Evolutionary conservation across 23 tunicate genomes (phyloP).

Genomic region (Ciona savignyi): DNA sequence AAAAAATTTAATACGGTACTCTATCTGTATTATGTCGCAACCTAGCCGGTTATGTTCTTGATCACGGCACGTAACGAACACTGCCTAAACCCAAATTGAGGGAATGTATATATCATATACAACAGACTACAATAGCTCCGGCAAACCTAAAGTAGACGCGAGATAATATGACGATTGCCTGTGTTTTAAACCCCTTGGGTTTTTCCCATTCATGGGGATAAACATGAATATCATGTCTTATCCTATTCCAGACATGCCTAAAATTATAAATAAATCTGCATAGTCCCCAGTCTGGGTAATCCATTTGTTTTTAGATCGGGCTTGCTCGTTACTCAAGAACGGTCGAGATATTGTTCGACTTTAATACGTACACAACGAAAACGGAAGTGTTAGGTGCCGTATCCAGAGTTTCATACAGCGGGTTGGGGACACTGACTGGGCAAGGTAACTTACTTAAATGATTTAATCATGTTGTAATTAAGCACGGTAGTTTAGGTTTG

Average conservation of each 20-base stretch:
- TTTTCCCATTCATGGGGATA: no score
- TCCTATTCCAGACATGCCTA: neutral
- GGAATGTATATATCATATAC: no score
- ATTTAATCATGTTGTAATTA: neutral
- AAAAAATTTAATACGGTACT: neutral
- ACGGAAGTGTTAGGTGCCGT: constrained; percentile 26
- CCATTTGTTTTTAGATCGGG: constrained; percentile 25
- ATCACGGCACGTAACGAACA: no score
- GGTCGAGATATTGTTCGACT: constrained; percentile 37
- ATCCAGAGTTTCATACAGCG: constrained; percentile 12
- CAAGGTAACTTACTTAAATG: constrained; percentile 18
- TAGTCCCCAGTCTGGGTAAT: neutral
- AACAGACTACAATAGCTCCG: no score
- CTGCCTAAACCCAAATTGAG: no score
- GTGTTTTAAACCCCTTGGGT: no score
- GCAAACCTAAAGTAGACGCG: no score
- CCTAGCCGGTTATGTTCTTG: no score
- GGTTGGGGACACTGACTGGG: constrained; percentile 39
- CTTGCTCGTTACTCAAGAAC: constrained; percentile 41
- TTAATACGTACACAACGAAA: constrained; percentile 32
- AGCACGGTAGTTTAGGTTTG: neutral
- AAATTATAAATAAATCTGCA: neutral
- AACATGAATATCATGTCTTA: no score
- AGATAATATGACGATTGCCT: no score
- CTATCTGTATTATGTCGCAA: neutral